Base-by-base conservation (phyloP, 2,113 vertebrate species). In the Fregetta grallaria region DNA sequence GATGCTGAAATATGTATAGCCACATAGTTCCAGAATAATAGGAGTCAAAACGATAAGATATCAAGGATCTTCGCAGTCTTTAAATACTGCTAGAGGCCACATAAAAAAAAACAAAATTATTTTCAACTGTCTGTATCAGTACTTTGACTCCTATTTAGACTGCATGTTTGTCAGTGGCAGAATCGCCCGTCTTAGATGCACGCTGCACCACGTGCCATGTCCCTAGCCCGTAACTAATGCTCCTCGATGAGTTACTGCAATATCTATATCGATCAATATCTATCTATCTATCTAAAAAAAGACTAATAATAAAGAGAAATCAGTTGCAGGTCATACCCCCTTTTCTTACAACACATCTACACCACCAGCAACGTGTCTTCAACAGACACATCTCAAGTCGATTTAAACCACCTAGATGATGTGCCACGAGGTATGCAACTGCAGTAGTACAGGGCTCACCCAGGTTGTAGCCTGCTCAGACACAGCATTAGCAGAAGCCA, bases 1-100 rank as follows among this genome's bases (percentile, higher is more conserved):
- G 83, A 84, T 89, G 79, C 72, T 86, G 68, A 96, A 97, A 91
- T 68, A 92, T 29, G 86, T 81, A 71, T 53, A 94, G 91, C 61
- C 92, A 66, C 92, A 68, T 61, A 95, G 76, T 67, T 96, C 56
- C 88, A 92, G 61, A 92, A 91, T 74, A 89, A 89, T 6, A 71
- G 56, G 44, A 92, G 19, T 47, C 13, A 15, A 67, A 89, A 47
- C 0, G 34, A 86, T 92, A 92, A 96, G 65, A 45, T 89, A 94
- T 68, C 82, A 56, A 89, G 79, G 65, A 92, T 94, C 73, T 92
- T 63, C 0, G 0, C 40, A 68, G 65, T 21, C 49, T 68, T 95
- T 89, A 96, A 78, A 65, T 75, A 91, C 27, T 0, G 27, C 79
- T 80, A 77, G 63, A 81, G 72, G 86, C 82, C 88, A 94, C 44